These are phyloP conservation scores for Oenanthe oenanthe DNA, from an alignment of 2,113 vertebrate genomes.

Conservation along the genomic window DNA sequence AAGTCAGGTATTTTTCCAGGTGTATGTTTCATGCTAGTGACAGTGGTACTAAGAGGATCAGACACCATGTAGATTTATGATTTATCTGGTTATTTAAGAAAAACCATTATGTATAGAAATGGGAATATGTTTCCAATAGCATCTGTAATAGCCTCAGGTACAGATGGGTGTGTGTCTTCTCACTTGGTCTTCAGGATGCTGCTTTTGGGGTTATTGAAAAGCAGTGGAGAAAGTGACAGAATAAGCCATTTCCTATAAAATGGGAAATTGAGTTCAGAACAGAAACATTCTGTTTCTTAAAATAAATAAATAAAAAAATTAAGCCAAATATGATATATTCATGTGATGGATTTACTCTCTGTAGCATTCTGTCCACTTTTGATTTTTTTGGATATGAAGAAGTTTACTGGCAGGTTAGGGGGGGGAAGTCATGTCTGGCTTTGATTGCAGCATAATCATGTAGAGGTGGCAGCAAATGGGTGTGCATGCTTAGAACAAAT, in stretches of 20 bases:
- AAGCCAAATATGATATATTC: not conserved
- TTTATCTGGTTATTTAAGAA: not conserved
- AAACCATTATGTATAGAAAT: not conserved
- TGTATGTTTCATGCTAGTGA: not conserved
- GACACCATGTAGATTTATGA: not conserved
- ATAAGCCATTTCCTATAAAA: not conserved
- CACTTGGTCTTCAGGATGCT: not conserved
- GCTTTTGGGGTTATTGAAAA: not conserved
- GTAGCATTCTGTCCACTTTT: not conserved
- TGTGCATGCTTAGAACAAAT: not conserved
- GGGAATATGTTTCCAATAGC: not conserved
- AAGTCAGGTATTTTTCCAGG: not conserved
- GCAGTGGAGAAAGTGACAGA: not conserved
- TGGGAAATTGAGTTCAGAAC: not conserved
- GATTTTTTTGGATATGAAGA: not conserved
- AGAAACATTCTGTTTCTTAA: not conserved
- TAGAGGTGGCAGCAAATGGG: not conserved
- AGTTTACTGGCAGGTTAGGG: not conserved
- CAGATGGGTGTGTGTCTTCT: not conserved
- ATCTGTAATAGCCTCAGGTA: not conserved
- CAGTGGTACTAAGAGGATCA: not conserved
- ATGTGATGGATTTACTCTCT: not conserved
- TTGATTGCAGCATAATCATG: not conserved
- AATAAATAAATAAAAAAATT: not conserved
- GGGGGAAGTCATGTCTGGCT: not conserved